Conservation (phyloP, 2,113 vertebrate genomes). For the Macrotis lagotis region DNA sequence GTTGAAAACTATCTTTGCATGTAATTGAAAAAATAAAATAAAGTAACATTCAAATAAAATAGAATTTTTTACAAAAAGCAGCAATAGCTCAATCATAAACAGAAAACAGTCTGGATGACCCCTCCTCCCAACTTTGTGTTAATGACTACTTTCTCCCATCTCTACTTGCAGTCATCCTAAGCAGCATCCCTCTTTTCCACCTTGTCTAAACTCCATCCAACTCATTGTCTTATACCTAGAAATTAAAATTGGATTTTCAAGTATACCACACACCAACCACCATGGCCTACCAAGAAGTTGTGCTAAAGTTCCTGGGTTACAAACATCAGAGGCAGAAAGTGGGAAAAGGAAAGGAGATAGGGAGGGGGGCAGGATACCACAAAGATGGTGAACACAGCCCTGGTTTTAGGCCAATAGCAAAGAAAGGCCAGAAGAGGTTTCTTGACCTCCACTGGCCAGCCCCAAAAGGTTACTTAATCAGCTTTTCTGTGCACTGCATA, state of each 20-base stretch:
- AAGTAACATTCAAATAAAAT: too few relatives aligned
- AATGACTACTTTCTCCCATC: neutral
- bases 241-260: slow-evolving; percentile 36
- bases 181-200: slow-evolving; percentile 16
- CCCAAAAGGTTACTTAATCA: slow-evolving; percentile 77
- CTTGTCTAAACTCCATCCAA: neutral
- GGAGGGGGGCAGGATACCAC: slow-evolving; percentile 75
- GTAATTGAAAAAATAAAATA: too few relatives aligned
- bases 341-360: slow-evolving; percentile 53
- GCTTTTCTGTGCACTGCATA: slow-evolving; percentile 75
- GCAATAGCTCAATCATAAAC: slow-evolving; percentile 8
- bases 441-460: slow-evolving; percentile 76
- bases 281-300: slow-evolving; percentile 1
- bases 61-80: too few relatives aligned
- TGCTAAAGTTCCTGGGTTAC: slow-evolving; percentile 27
- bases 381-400: slow-evolving; percentile 76
- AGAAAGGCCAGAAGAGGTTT: slow-evolving; percentile 74
- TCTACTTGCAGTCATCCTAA: neutral
- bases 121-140: neutral
- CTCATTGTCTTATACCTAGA: slow-evolving; percentile 17
- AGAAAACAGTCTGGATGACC: neutral
- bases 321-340: slow-evolving; percentile 63
- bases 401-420: slow-evolving; percentile 72
- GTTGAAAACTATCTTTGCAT: too few relatives aligned
- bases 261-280: slow-evolving; percentile 4